Conservation (phyloP, 2,113 vertebrate species). For the Anser cygnoides region DNA sequence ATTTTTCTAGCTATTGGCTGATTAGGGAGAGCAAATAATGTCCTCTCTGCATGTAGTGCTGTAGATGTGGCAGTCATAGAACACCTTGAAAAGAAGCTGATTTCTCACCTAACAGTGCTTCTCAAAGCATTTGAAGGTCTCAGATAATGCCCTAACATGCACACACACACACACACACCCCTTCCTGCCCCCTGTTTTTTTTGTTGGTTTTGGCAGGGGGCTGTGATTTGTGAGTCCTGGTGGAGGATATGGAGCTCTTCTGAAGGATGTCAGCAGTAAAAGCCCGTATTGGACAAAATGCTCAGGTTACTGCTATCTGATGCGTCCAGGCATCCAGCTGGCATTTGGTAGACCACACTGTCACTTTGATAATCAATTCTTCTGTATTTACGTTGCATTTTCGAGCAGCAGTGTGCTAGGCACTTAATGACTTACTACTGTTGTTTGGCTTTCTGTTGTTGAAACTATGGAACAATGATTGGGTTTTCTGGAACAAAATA, state of each 20-base stretch:
- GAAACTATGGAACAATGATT: background rate
- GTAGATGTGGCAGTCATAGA: background rate
- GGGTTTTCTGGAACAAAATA: background rate
- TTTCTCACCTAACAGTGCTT: background rate
- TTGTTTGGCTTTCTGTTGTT: background rate
- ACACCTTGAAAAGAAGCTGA: background rate
- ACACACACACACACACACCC: too few relatives aligned
- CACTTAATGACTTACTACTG: background rate
- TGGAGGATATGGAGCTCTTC: background rate
- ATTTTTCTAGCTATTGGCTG: background rate
- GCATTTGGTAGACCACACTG: rapidly evolving
- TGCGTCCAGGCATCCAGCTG: background rate
- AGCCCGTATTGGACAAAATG: background rate
- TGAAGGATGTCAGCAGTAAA: background rate
- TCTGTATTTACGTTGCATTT: background rate
- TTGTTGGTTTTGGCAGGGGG: too few relatives aligned
- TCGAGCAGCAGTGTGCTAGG: background rate
- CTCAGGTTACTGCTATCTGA: background rate
- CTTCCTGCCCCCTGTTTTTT: too few relatives aligned
- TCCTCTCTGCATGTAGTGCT: background rate
- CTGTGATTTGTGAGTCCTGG: background rate
- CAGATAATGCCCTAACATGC: background rate
- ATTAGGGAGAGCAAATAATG: background rate
- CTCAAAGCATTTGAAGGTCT: background rate
- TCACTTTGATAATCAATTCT: rapidly evolving